Conservation (phyloP, 2,888 invertebrate genomes). For the Aphidius colemani region DNA sequence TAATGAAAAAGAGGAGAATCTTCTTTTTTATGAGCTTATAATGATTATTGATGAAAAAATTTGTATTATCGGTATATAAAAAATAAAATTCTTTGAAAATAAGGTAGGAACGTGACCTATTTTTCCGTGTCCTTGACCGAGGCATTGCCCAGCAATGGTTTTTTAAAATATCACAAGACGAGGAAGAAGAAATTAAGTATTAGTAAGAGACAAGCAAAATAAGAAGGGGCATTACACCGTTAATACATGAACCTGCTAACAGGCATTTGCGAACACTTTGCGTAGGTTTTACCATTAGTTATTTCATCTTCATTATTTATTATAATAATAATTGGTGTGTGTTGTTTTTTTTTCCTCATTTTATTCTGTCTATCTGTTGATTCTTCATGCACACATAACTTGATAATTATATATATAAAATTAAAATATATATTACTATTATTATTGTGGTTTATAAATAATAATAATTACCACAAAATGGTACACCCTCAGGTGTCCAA, state of each 20-base stretch:
- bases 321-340: background rate
- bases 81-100: slow-evolving; percentile 7
- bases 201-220: slow-evolving; percentile 2
- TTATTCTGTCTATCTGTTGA: background rate
- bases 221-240: slow-evolving; percentile 35
- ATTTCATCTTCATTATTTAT: slow-evolving; percentile 12
- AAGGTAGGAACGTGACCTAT: slow-evolving; percentile 47
- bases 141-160: slow-evolving; percentile 43
- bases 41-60: too few species aligned
- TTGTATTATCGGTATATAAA: too few species aligned
- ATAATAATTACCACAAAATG: slow-evolving; percentile 85
- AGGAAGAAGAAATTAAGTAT: slow-evolving; percentile 10
- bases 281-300: slow-evolving; percentile 16
- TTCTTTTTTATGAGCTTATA: too few species aligned
- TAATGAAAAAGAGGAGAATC: too few species aligned
- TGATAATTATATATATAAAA: too few species aligned
- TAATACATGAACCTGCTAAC: slow-evolving; percentile 37
- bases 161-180: slow-evolving; percentile 6
- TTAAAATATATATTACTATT: slow-evolving; percentile 1
- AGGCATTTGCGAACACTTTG: slow-evolving; percentile 22
- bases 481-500: slow-evolving; percentile 90
- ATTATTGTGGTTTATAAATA: background rate
- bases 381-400: too few species aligned
- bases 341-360: background rate
- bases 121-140: slow-evolving; percentile 57